Percentiles rank a stretch among this genome's conserved stretches.
Evolutionary conservation across 2,113 vertebrate genomes (phyloP).

Genomic region (Xiphophorus hellerii): DNA sequence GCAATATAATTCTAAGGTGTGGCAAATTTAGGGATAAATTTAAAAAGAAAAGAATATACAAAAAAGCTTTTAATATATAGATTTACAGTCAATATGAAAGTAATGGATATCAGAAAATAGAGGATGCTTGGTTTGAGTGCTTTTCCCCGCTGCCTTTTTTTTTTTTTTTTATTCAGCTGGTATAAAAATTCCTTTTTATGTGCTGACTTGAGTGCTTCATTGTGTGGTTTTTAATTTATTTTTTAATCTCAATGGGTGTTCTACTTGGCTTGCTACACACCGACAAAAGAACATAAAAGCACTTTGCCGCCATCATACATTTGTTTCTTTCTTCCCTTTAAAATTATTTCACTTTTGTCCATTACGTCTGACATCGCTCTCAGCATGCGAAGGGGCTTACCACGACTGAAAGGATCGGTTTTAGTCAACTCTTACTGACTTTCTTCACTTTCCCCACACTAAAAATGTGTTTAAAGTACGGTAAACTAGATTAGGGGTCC

Average conservation of each 20-base stretch:
- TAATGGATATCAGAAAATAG: conserved; percentile 1
- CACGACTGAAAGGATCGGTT: not conserved
- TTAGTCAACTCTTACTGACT: too few species aligned
- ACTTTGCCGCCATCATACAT: not conserved
- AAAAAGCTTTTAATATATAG: not conserved
- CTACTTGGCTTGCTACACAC: not conserved
- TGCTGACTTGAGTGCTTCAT: conserved; percentile 30
- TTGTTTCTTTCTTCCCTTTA: not conserved
- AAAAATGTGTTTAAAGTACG: too few species aligned
- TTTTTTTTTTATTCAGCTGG: not conserved
- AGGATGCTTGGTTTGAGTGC: conserved; percentile 16
- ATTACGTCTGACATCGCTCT: not conserved
- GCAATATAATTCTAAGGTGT: not conserved
- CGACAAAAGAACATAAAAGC: conserved; percentile 27
- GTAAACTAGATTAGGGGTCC: too few species aligned
- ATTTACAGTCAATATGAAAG: not conserved
- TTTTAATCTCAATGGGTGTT: not conserved
- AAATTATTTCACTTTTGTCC: not conserved
- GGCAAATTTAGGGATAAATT: not conserved
- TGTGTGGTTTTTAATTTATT: not conserved
- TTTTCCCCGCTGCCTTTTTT: conserved; percentile 14
- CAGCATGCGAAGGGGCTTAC: not conserved
- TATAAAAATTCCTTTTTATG: conserved; percentile 26
- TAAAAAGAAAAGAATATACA: not conserved
- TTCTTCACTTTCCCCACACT: too few species aligned